Conservation (phyloP, 2,888 invertebrate genomes). For the Aporophyla nigra region DNA sequence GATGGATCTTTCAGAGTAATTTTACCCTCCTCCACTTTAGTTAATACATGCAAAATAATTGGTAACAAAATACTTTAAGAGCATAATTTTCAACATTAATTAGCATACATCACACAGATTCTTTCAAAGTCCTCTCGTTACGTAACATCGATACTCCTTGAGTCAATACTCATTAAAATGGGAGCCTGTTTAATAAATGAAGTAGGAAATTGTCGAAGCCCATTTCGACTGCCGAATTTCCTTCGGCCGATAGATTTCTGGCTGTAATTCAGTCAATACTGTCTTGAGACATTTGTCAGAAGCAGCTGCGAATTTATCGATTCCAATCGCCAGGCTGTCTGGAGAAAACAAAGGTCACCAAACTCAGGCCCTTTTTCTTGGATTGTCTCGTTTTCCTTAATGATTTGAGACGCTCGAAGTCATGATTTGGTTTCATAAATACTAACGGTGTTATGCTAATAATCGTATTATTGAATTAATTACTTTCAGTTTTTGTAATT, state of each 20-base stretch:
- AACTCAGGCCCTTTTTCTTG: constrained; percentile 7
- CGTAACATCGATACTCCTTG: constrained; percentile 22
- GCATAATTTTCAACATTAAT: constrained; percentile 14
- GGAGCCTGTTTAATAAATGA: constrained; percentile 47
- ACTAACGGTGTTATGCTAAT: neutral
- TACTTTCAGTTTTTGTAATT: neutral
- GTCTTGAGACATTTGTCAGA: constrained; percentile 68
- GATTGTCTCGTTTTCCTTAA: constrained; percentile 1
- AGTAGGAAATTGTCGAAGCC: constrained; percentile 45
- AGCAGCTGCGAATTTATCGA: constrained; percentile 67
- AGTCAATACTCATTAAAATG: constrained; percentile 59
- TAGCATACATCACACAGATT: constrained; percentile 17
- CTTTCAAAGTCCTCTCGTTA: constrained; percentile 13
- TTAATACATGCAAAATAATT: constrained; percentile 1
- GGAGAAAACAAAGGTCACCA: constrained; percentile 43
- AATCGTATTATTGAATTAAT: neutral
- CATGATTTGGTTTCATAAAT: neutral
- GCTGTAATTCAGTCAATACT: constrained; percentile 52
- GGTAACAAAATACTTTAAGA: constrained; percentile 9
- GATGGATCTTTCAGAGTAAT: neutral
- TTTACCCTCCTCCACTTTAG: neutral
- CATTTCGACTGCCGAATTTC: constrained; percentile 51
- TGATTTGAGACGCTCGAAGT: neutral
- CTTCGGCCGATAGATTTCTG: constrained; percentile 49
- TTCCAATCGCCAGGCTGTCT: constrained; percentile 54